Conservation (phyloP, 1,140 invertebrate genomes). For the Nymphalis io region DNA sequence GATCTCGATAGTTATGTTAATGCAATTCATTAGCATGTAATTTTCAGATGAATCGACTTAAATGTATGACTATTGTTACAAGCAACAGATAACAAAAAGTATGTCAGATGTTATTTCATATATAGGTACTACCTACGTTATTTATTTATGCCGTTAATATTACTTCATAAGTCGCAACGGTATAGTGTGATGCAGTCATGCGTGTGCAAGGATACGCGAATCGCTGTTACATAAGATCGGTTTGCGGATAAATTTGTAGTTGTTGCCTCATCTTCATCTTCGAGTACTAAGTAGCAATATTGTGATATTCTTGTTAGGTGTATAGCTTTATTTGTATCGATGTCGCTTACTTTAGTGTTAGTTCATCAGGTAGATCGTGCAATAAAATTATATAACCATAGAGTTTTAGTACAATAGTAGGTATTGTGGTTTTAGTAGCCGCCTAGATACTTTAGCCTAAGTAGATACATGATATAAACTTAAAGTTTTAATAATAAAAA, state of each 20-base stretch:
- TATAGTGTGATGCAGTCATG: conserved; percentile 49
- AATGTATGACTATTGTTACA: neutral
- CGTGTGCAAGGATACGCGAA: conserved; percentile 46
- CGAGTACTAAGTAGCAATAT: conserved; percentile 67
- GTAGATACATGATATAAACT: conserved; percentile 27
- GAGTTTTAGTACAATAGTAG: conserved; percentile 35
- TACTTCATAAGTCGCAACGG: conserved; percentile 36
- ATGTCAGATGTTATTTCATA: conserved; percentile 22
- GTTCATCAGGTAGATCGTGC: conserved; percentile 25
- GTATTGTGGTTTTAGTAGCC: conserved; percentile 45
- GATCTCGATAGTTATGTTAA: neutral
- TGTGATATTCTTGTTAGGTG: conserved; percentile 73
- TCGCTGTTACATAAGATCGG: conserved; percentile 55
- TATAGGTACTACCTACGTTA: conserved; percentile 30
- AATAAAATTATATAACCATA: conserved; percentile 38
- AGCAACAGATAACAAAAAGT: conserved; percentile 18
- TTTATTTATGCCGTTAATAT: conserved; percentile 40
- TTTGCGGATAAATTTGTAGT: conserved; percentile 59
- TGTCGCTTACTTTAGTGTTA: conserved; percentile 47
- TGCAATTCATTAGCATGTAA: conserved; percentile 6
- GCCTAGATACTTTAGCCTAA: conserved; percentile 54
- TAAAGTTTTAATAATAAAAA: conserved; percentile 26
- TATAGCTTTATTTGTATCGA: conserved; percentile 51
- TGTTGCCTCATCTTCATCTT: conserved; percentile 62
- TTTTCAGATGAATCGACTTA: conserved; percentile 8